These are phyloP conservation scores for Epsilonema sp. DNA, from an alignment of 2,888 invertebrate genomes.

Conservation along the genomic window DNA sequence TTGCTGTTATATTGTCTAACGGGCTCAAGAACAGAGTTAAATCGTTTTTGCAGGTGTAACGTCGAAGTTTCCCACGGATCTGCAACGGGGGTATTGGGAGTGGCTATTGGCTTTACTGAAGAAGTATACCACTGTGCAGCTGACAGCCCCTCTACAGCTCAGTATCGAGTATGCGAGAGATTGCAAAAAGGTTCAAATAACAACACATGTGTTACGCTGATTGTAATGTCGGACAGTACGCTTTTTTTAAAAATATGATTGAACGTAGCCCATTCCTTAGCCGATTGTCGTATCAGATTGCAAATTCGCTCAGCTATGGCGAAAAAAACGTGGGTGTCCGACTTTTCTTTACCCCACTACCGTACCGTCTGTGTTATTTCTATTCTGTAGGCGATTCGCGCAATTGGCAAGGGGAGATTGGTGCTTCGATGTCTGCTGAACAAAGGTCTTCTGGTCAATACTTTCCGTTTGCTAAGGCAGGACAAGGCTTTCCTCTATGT, in stretches of 20 bases:
- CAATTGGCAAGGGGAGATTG: slow-evolving; percentile 7
- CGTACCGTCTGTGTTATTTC: too few species aligned
- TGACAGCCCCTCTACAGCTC: slow-evolving; percentile 3
- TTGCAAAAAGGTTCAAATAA: slow-evolving; percentile 1
- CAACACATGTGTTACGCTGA: too few species aligned
- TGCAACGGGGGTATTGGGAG: slow-evolving; percentile 5
- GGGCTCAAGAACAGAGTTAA: not conserved
- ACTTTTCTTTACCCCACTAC: too few species aligned
- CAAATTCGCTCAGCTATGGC: too few species aligned
- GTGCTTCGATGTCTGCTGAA: slow-evolving; percentile 12
- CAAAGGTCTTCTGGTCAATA: slow-evolving; percentile 8
- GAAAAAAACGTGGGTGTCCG: too few species aligned
- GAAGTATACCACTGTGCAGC: not conserved
- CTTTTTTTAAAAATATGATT: too few species aligned
- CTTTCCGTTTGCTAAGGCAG: slow-evolving; percentile 8
- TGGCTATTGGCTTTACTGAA: slow-evolving; percentile 5
- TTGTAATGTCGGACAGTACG: too few species aligned
- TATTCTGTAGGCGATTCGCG: slow-evolving; percentile 1
- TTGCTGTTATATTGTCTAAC: too few species aligned
- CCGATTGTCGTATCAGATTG: too few species aligned
- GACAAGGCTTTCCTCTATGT: not conserved
- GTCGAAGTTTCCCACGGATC: not conserved
- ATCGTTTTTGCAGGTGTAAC: not conserved
- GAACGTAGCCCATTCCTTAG: too few species aligned
- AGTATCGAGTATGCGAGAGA: slow-evolving; percentile 1